A percentile compares a stretch with the other conserved stretches of the same genome.
Evolutionary conservation across 2,888 invertebrate genomes (phyloP).

Genomic region (Nebria brevicollis): DNA sequence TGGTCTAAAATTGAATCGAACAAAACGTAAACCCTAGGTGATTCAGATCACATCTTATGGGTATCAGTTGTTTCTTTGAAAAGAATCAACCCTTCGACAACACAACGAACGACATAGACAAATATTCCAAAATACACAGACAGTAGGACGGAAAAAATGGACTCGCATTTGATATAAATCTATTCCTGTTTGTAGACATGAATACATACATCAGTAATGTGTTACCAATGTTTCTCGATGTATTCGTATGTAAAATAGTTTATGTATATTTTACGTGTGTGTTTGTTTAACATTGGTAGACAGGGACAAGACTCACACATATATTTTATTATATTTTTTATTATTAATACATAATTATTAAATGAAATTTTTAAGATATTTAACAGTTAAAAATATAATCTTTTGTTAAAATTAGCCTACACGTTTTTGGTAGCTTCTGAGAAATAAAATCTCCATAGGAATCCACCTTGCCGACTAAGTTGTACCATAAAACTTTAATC

Average conservation of each 20-base stretch:
- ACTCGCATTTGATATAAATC: constrained; percentile 32
- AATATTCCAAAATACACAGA: not conserved
- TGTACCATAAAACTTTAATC: constrained; percentile 1
- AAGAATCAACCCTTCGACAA: not conserved
- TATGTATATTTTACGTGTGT: constrained; percentile 19
- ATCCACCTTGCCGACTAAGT: not conserved
- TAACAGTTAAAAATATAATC: no score
- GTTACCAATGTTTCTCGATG: constrained; percentile 10
- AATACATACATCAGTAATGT: constrained; percentile 43
- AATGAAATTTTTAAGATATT: no score
- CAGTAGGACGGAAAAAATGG: not conserved
- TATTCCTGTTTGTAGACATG: constrained; percentile 33
- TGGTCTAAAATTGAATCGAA: not conserved
- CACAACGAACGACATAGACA: not conserved
- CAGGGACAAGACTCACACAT: not conserved
- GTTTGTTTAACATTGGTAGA: not conserved
- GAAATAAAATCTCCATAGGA: not conserved
- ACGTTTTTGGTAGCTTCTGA: not conserved
- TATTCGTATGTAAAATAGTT: constrained; percentile 44
- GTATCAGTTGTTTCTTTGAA: not conserved
- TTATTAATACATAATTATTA: no score
- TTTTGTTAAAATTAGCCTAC: not conserved
- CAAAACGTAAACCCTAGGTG: not conserved
- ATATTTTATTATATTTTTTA: no score
- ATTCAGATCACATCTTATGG: not conserved